phyloP scores from a whole-genome alignment of 2,797 vertebrate genomes.

The Molothrus aeneus region DNA sequence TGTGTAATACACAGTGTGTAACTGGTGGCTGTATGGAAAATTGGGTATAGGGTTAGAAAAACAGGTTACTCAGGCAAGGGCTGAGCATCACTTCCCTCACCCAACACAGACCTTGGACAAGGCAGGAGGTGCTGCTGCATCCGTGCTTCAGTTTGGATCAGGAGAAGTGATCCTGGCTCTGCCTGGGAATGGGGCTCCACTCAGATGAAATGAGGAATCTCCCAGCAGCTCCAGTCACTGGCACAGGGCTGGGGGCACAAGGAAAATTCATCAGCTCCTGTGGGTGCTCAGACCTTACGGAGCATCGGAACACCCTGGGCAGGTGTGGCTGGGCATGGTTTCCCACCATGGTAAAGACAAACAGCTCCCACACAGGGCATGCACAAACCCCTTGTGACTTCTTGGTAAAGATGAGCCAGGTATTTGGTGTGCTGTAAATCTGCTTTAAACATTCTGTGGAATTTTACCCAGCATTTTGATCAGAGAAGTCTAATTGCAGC shows the following conservation, averaged over 20 bases:
- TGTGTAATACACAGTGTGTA: background rate
- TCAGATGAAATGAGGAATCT: background rate
- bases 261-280: background rate
- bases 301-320: background rate
- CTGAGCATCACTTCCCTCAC: background rate
- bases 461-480: slow-evolving; percentile 18
- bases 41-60: background rate
- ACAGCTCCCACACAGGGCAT: background rate
- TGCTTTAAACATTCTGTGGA: background rate
- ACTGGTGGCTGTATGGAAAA: background rate
- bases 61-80: background rate
- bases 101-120: background rate
- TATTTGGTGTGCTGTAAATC: background rate
- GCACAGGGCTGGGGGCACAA: background rate
- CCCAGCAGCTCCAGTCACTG: background rate
- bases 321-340: accelerated
- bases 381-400: background rate
- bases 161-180: background rate
- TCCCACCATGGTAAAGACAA: accelerated
- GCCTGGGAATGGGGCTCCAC: background rate
- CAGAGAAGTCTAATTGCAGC: slow-evolving; percentile 47
- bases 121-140: background rate
- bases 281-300: background rate
- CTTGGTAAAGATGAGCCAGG: background rate
- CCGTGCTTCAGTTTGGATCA: background rate